A percentile compares a stretch with the other conserved stretches of the same genome.
phyloP scores from a whole-genome alignment of 1,140 invertebrate genomes.

The Sipha flava region DNA sequence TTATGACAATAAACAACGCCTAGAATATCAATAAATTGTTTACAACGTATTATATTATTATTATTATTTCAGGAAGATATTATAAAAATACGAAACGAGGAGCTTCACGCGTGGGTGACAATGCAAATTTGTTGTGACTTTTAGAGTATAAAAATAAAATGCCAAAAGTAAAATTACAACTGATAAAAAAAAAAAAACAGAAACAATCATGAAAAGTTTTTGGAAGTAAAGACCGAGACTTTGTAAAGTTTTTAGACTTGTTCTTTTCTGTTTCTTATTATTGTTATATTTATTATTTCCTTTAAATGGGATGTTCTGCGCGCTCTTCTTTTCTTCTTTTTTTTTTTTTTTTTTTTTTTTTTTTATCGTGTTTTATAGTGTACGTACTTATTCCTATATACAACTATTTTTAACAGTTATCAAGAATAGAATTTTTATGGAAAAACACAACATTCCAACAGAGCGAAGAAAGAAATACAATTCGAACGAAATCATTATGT shows the following conservation, averaged over 20 bases:
- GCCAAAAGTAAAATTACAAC: background rate
- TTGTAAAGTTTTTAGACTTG: conserved; percentile 1
- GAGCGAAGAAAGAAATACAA: background rate
- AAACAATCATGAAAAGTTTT: conserved; percentile 14
- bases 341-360: background rate
- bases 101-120: background rate
- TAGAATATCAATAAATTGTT: background rate
- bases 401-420: background rate
- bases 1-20: too few species aligned
- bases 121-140: background rate
- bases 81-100: background rate
- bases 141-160: background rate
- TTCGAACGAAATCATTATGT: too few species aligned
- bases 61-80: background rate
- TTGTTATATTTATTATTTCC: background rate
- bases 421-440: background rate
- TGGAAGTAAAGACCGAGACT: background rate
- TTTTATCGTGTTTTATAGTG: background rate
- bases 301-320: background rate
- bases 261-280: background rate
- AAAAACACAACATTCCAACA: background rate
- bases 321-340: background rate
- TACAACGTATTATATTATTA: too few species aligned
- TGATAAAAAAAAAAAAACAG: background rate
- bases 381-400: background rate